Base-by-base conservation (phyloP, 1,140 invertebrate genomes). In the Brachionus paranguensis region DNA sequence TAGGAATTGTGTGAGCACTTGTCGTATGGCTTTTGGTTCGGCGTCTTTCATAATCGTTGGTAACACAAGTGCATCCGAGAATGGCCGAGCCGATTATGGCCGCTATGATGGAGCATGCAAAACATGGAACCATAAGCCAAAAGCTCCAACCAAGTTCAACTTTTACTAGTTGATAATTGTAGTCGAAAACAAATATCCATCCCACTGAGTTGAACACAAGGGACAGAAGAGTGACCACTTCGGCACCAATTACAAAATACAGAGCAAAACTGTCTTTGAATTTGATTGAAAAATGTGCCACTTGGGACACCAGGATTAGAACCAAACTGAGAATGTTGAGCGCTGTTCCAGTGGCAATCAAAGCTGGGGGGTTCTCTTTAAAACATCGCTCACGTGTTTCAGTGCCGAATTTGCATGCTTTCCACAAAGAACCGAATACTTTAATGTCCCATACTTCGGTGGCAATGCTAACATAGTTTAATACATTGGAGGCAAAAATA, bases 161-260 rank as follows among this genome's bases (percentile, higher is more conserved):
- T 8, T 1, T 11, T 37, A 50, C 45, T 27, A 33, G n/a, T n/a
- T 81, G 78, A 47, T 81, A 81, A 11, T 60, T 10, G 55, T 4
- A 55, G 41, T 64, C 12, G 27, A 81, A 81, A 20, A 81, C 64
- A 68, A 81, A 68, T 37, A 81, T 64, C 78, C 78, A 81, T 7
- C 78, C 78, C 27, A 81, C 27, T 43, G 78, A 81, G n/a, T 45
- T 81, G 60, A 81, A 68, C 11, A 81, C 20, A 6, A 68, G 33
- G 11, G 78, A 64, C 11, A 81, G 7, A 11, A 81, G 24, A 27
- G 53, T 64, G n/a, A 45, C 27, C 29, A 41, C 17, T 68, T 64
- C 78, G 11, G 78, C 37, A 68, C 78, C 78, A 24, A 81, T 81
- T n/a, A 81, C 78, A 81, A 81, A 81, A 68, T 81, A 81, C n/a